These are phyloP conservation scores for Diabrotica undecimpunctata DNA, from an alignment of 1,140 invertebrate genomes.

Conservation along the genomic window DNA sequence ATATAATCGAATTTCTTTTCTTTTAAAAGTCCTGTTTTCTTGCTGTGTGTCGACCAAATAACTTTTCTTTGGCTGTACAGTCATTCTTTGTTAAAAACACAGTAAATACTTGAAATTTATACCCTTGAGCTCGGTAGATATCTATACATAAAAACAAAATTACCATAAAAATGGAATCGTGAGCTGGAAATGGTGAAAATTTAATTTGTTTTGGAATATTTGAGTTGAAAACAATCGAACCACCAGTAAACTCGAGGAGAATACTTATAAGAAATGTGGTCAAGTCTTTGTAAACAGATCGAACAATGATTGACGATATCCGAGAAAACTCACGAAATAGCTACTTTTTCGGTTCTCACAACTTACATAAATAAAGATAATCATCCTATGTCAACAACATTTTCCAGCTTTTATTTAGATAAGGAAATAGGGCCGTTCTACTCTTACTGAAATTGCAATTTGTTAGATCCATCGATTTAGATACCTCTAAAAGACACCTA, in stretches of 20 bases:
- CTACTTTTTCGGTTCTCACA: constrained; percentile 22
- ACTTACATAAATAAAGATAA: constrained; percentile 32
- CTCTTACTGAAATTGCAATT: background rate
- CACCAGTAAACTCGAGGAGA: background rate
- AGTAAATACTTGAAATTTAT: background rate
- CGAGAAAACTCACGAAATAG: constrained; percentile 11
- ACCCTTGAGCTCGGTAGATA: constrained; percentile 2
- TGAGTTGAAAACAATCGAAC: constrained; percentile 16
- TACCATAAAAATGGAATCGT: constrained; percentile 14
- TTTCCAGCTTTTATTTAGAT: constrained; percentile 18
- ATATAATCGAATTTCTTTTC: too few species aligned
- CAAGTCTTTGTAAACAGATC: constrained; percentile 32
- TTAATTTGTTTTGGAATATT: constrained; percentile 19
- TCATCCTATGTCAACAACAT: constrained; percentile 30
- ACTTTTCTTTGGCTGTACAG: background rate
- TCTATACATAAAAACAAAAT: constrained; percentile 10
- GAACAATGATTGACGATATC: constrained; percentile 32
- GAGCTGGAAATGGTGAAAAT: constrained; percentile 7
- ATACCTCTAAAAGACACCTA: too few species aligned
- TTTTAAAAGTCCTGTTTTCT: too few species aligned
- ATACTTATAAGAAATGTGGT: constrained; percentile 20
- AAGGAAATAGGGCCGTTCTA: constrained; percentile 10
- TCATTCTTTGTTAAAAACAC: constrained; percentile 1
- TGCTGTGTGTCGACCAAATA: too few species aligned
- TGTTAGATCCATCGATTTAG: background rate